Percentiles rank a stretch among this genome's conserved stretches.
Evolutionary conservation across 2,113 vertebrate genomes (phyloP).

Genomic region (Rhabdornis inornatus): DNA sequence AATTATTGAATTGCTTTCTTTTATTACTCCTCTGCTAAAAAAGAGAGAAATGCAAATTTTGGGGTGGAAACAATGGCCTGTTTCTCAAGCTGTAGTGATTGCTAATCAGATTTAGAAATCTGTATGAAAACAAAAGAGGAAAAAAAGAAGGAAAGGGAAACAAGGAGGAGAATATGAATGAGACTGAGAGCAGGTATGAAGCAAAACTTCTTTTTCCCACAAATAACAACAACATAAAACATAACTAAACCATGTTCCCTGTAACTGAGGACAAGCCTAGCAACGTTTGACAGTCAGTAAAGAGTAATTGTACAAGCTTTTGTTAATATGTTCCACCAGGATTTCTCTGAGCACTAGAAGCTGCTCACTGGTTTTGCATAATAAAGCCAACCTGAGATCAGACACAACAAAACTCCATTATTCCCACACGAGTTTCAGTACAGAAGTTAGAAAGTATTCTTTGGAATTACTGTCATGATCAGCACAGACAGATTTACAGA

Average conservation of each 20-base stretch:
- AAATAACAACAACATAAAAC: slow-evolving; percentile 7
- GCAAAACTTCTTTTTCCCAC: slow-evolving; percentile 1
- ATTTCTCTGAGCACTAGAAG: slow-evolving; percentile 34
- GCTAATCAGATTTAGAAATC: neutral
- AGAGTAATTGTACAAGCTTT: slow-evolving; percentile 40
- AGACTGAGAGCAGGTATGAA: slow-evolving; percentile 11
- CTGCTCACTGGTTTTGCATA: slow-evolving; percentile 50
- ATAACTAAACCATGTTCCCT: neutral
- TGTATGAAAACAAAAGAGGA: neutral
- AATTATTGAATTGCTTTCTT: slow-evolving; percentile 42
- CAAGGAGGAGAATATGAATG: neutral
- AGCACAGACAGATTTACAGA: slow-evolving; percentile 38
- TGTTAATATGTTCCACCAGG: slow-evolving; percentile 53
- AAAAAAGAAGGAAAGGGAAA: neutral
- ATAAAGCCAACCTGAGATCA: slow-evolving; percentile 61
- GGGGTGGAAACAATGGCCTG: slow-evolving; percentile 40
- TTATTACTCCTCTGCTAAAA: slow-evolving; percentile 13
- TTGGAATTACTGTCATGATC: neutral
- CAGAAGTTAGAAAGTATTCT: slow-evolving; percentile 49
- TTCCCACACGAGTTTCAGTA: slow-evolving; percentile 43
- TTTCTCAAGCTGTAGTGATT: slow-evolving; percentile 19
- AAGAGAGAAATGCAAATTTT: slow-evolving; percentile 59
- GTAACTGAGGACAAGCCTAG: neutral
- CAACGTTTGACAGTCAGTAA: slow-evolving; percentile 55
- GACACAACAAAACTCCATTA: slow-evolving; percentile 61